Conservation (phyloP, 2,797 vertebrate species). For the Melanotaenia nigrans region DNA sequence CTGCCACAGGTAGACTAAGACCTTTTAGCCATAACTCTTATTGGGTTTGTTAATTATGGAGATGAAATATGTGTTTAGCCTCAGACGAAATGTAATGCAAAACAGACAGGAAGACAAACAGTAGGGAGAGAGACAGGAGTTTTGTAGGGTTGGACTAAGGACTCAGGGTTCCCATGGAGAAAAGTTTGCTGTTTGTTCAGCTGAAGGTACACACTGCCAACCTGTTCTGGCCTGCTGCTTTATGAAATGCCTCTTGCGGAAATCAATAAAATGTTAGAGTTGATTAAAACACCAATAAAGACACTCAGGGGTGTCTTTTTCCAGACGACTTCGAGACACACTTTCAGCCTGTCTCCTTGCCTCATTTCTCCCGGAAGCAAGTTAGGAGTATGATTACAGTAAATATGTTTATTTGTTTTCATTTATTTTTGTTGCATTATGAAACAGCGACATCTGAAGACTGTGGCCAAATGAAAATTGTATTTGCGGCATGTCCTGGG, state of each 20-base stretch:
- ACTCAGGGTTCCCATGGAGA: slow-evolving; percentile 48
- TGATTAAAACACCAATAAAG: slow-evolving; percentile 80
- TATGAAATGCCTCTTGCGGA: slow-evolving; percentile 75
- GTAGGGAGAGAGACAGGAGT: not conserved
- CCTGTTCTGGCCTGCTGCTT: slow-evolving; percentile 68
- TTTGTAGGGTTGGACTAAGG: slow-evolving; percentile 14
- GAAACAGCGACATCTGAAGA: not conserved
- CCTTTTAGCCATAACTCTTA: slow-evolving; percentile 48
- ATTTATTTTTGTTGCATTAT: not conserved
- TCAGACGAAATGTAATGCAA: slow-evolving; percentile 27
- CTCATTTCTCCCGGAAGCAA: slow-evolving; percentile 35
- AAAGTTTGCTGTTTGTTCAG: slow-evolving; percentile 67
- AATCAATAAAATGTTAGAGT: slow-evolving; percentile 77
- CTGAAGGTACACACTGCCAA: slow-evolving; percentile 63
- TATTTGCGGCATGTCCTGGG: not conserved
- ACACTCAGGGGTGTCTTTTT: slow-evolving; percentile 63
- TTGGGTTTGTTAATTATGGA: slow-evolving; percentile 61
- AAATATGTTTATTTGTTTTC: slow-evolving; percentile 21
- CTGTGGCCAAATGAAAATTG: not conserved
- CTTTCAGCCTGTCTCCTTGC: slow-evolving; percentile 36
- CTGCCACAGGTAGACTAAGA: slow-evolving; percentile 50
- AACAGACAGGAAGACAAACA: slow-evolving; percentile 4
- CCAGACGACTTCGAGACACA: slow-evolving; percentile 46
- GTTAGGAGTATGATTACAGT: slow-evolving; percentile 21
- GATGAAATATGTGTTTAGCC: slow-evolving; percentile 39